Base-by-base conservation (phyloP, 2,113 vertebrate species). In the Trogon melanurus region DNA sequence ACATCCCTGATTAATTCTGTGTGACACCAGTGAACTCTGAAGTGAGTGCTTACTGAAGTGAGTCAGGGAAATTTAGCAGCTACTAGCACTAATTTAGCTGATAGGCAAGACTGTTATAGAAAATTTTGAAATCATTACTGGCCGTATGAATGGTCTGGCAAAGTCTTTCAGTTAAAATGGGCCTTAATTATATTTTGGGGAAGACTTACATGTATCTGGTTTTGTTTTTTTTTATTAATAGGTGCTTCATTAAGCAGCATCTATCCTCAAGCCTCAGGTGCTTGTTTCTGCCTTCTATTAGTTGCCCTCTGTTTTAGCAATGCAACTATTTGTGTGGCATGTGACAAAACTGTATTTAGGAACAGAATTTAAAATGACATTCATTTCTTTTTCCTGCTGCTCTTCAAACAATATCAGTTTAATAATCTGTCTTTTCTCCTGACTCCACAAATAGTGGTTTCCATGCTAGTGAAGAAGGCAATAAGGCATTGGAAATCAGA, bases 171-270 rank as follows among this genome's bases (percentile, higher is more conserved):
- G 10, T 22, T 45, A 41, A 79, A 85, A 64, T 71, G 10, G 14
- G 16, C 70, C 16, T 74, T 54, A 41, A 67, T 27, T 81, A 7
- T 34, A 58, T 86, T 84, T 78, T 62, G 65, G 8, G 48, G 29
- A 56, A 38, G 17, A 38, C 7, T 30, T 47, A 29, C 0, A 0
- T 51, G 20, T 56, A 50, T 36, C 15, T 16, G 2, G 21, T n/a
- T 36, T 36, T 36, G 6, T 9, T 4, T 44, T 38, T 36, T 81
- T 70, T 84, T 21, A 47, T 11, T 71, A 71, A 36, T 29, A 60
- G 32, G 2, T 75, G 9, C 7, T 54, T 6, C 38, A 44, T 48
- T 32, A 79, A 36, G 4, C 2, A 67, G 34, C 14, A 51, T 79
- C 38, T 82, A 26, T 69, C 15, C 18, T 69, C 41, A 70, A 54